phyloP scores from a whole-genome alignment of 2,113 vertebrate species.

The Pseudonaja textilis region DNA sequence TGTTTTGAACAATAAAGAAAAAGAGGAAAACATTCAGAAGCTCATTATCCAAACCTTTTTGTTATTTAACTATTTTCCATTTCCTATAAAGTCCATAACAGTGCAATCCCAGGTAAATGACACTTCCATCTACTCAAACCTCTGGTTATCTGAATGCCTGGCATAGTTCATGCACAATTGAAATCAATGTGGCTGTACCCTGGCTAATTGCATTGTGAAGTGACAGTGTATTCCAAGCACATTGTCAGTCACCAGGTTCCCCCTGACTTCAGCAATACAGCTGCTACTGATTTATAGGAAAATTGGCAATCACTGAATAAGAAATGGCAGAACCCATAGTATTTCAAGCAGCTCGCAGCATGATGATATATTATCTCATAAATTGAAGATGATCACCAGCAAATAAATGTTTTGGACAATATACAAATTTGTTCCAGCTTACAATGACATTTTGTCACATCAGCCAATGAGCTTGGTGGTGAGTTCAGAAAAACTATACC shows the following conservation, averaged over 20 bases:
- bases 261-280: not conserved
- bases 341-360: not conserved
- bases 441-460: not conserved
- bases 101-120: not conserved
- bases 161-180: not conserved
- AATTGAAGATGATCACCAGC: not conserved
- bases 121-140: slow-evolving; percentile 3
- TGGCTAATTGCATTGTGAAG: slow-evolving; percentile 4
- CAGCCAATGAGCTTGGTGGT: not conserved
- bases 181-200: slow-evolving; percentile 13
- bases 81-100: not conserved
- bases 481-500: not conserved
- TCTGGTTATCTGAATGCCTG: slow-evolving; percentile 8
- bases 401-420: not conserved
- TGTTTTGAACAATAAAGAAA: not conserved
- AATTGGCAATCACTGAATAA: not conserved
- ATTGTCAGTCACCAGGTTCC: slow-evolving; percentile 14
- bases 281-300: not conserved
- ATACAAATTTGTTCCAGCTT: not conserved
- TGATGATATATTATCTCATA: not conserved
- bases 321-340: not conserved
- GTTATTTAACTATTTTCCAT: not conserved
- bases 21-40: not conserved
- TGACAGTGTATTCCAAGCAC: slow-evolving; percentile 1
- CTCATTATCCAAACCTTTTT: not conserved